Conservation (phyloP, 2,797 vertebrate species). For the Alca torda region DNA sequence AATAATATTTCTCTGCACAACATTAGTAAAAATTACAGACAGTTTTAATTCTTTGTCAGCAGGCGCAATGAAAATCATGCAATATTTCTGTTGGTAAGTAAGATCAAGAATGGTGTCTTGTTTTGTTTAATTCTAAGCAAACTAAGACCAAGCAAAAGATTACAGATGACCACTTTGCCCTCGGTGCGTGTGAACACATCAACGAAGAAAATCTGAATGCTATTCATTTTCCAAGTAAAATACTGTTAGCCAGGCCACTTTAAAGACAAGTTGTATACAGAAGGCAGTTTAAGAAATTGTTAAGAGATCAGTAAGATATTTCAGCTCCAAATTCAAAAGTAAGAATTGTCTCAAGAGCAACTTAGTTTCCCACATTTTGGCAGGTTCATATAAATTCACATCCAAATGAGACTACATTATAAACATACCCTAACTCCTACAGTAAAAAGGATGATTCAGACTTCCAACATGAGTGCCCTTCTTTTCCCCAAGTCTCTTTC, state of each 20-base stretch:
- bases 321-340: not conserved
- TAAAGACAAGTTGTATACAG: not conserved
- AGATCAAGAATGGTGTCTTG: conserved; percentile 4
- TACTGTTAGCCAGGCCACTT: not conserved
- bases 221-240: not conserved
- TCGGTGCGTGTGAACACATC: not conserved
- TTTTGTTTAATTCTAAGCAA: not conserved
- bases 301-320: not conserved
- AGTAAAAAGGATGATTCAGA: not conserved
- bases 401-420: not conserved
- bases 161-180: not conserved
- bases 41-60: not conserved
- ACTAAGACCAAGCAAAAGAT: not conserved
- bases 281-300: not conserved
- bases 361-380: not conserved
- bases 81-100: conserved; percentile 14
- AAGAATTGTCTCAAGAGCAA: not conserved
- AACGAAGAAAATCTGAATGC: not conserved
- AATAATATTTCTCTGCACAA: not conserved
- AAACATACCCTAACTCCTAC: not conserved
- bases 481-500: not conserved
- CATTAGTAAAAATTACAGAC: not conserved
- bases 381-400: not conserved
- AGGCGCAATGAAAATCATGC: not conserved
- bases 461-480: not conserved